Base-by-base conservation (phyloP, 1,140 invertebrate species). In the Drosophila novamexicana region DNA sequence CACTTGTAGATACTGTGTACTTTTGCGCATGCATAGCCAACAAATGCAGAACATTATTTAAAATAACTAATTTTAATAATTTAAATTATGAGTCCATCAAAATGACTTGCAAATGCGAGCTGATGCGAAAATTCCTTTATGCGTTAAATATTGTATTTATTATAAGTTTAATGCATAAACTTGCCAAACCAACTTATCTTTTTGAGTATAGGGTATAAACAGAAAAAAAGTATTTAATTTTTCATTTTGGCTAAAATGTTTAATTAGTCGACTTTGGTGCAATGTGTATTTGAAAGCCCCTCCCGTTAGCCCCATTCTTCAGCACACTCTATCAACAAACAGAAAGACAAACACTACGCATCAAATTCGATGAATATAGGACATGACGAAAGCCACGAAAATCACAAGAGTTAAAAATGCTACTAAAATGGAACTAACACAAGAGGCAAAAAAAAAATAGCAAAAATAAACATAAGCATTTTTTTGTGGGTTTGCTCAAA, bases 191-290 rank as follows among this genome's bases (percentile, higher is more conserved):
- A 9, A 10, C 45, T 52, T 3, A 9, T 2, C 6, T 12, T 6
- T 37, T 37, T 52, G 4, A 9, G 6, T 54, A 54, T 14, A 54
- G 52, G 52, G 52, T 54, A 54, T 54, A 29, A 6, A 4, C 44
- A 65, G 34, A 22, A 65, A 70, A 66, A 72, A 71, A 75, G 81
- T 81, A 78, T 85, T 81, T 81, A 61, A 77, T 47, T 74, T 83
- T 83, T 77, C 65, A 78, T 84, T 79, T 86, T 7, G 58, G 45
- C 69, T 64, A 71, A 81, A 84, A 86, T 86, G 53, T 86, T 84
- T 86, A 84, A 84, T 84, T 81, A 86, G 69, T 65, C 57, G 50
- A 64, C 73, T 67, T 62, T 63, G 12, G 37, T 59, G 63, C 54
- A 50, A 18, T 34, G 9, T 53, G 7, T 12, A 12, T 22, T 9